Base-by-base conservation (phyloP, 2,113 vertebrate species). In the Apaloderma vittatum region DNA sequence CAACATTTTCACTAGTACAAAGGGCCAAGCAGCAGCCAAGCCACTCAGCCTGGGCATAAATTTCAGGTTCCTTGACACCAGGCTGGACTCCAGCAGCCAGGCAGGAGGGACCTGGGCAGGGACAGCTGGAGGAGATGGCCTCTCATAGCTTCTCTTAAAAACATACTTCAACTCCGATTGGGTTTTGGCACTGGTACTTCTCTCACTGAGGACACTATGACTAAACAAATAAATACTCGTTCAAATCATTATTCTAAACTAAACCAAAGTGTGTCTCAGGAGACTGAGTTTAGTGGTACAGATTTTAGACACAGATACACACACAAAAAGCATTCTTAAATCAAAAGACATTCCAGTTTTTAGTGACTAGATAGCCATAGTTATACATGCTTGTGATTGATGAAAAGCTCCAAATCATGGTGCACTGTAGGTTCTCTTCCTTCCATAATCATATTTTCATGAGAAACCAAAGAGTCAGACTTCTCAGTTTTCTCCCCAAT, bases 1-100 rank as follows among this genome's bases (percentile, higher is more conserved):
- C 29, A 58, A 23, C 52, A 51, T 19, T 17, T 40, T 86, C 29
- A 15, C 29, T 29, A 49, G 9, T 23, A 5, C 11, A 12, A 37
- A 32, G 18, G 11, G 36, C 10, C 68, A 51, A 61, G 14, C 2
- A 2, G 7, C 26, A 70, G 7, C 11, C 9, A 27, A 0, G 4
- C 54, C 16, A 21, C 21, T 45, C 36, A 32, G 17, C 37, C 21
- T 46, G 26, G 24, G 13, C 17, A 52, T 26, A 36, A 27, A 54
- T 11, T 8, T 10, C 3, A 0, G 7, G 46, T 46, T 34, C 20
- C 14, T 1, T 3, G 17, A 6, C 24, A 46, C 15, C 26, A 36
- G 26, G 7, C 7, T 12, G 37, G 36, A 27, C 17, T 43, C 16
- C 26, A 45, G 17, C 23, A 22, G 29, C 15, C 4, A 4, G 34